These are phyloP conservation scores for Knipowitschia caucasica DNA, from an alignment of 2,797 vertebrate genomes.

Conservation along the genomic window DNA sequence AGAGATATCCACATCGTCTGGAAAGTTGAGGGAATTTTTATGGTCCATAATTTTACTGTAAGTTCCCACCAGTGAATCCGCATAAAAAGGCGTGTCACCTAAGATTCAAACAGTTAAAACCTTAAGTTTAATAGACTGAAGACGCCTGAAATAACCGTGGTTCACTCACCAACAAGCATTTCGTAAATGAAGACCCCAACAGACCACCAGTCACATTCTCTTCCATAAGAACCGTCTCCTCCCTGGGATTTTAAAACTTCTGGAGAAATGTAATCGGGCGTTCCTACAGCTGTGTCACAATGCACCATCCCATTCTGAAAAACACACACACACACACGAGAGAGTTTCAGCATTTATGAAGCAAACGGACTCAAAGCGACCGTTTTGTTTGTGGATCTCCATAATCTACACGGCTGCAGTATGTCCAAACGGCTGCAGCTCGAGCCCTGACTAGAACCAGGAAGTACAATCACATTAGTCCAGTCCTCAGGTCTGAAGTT, in stretches of 20 bases:
- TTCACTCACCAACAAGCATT: conserved; percentile 94
- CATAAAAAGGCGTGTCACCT: conserved; percentile 98
- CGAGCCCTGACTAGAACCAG: too few species aligned
- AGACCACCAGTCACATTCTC: conserved; percentile 99
- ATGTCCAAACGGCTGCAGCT: too few species aligned
- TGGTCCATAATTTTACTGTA: conserved; percentile 99
- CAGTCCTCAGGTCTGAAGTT: too few species aligned
- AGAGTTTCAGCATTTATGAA: too few species aligned
- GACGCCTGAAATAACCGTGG: not conserved
- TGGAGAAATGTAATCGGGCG: conserved; percentile 97
- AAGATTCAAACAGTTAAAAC: conserved; percentile 1
- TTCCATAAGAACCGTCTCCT: conserved; percentile 93
- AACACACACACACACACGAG: conserved; percentile 25
- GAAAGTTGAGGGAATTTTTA: conserved; percentile 96
- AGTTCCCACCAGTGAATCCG: conserved; percentile 96
- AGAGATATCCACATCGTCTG: conserved; percentile 96
- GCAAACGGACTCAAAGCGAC: too few species aligned
- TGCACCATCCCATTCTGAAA: conserved; percentile 96
- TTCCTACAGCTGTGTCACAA: conserved; percentile 96
- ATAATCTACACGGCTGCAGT: too few species aligned
- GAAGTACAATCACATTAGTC: too few species aligned
- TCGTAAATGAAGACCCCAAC: conserved; percentile 98
- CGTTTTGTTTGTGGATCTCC: too few species aligned
- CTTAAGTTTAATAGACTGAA: not conserved
- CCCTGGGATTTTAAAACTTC: conserved; percentile 97